These are phyloP conservation scores for Enteromius viviparus DNA, from an alignment of 2,797 vertebrate genomes.

Conservation along the genomic window DNA sequence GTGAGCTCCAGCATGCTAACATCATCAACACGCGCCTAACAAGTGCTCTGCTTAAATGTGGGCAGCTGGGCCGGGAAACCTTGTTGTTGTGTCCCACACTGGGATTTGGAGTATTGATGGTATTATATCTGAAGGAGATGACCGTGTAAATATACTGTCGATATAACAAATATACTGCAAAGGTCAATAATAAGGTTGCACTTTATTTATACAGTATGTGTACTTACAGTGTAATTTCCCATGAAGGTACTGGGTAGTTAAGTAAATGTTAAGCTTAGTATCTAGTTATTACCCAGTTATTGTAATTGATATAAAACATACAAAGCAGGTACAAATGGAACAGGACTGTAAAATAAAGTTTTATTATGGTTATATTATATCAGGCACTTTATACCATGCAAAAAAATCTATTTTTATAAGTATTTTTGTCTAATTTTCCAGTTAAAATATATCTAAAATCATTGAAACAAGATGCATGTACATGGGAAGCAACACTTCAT, in stretches of 20 bases:
- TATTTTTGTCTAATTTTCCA: background rate
- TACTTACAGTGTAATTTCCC: background rate
- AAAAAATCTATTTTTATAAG: background rate
- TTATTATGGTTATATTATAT: background rate
- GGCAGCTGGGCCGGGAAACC: background rate
- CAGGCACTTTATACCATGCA: background rate
- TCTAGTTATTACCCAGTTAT: background rate
- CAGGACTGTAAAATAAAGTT: background rate
- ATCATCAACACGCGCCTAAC: slow-evolving; percentile 44
- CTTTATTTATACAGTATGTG: background rate
- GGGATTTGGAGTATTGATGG: slow-evolving; percentile 6
- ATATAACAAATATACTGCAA: background rate
- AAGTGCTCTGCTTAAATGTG: slow-evolving; percentile 35
- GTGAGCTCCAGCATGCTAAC: slow-evolving; percentile 30
- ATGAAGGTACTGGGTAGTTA: background rate
- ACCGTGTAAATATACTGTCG: background rate
- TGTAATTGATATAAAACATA: background rate
- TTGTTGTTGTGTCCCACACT: background rate
- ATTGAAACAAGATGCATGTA: slow-evolving; percentile 5
- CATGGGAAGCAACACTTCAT: background rate
- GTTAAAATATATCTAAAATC: background rate
- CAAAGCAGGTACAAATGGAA: background rate
- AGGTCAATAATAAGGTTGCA: background rate
- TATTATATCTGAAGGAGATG: background rate
- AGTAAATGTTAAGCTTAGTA: background rate